Conservation (phyloP, 2,113 vertebrate genomes). For the Xiphophorus maculatus region DNA sequence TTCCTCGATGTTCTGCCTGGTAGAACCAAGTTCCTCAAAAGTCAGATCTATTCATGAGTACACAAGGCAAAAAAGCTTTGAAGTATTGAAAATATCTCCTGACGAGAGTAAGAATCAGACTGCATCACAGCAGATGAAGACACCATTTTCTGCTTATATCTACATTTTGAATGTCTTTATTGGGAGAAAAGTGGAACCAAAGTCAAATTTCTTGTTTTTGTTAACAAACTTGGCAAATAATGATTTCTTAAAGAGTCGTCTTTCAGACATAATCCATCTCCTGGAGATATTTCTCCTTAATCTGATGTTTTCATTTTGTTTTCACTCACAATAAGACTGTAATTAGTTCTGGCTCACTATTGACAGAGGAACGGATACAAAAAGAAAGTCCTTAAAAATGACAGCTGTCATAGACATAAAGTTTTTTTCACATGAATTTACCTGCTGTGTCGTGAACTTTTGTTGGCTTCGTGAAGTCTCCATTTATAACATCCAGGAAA, state of each 20-base stretch:
- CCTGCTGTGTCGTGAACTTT: slow-evolving; percentile 72
- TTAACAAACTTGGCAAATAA: too few relatives aligned
- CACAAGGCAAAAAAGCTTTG: not conserved
- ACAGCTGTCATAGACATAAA: not conserved
- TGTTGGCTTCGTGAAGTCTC: slow-evolving; percentile 80
- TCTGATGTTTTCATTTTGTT: not conserved
- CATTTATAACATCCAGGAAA: slow-evolving; percentile 93
- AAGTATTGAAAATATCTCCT: not conserved
- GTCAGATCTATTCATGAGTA: slow-evolving; percentile 51
- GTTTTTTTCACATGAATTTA: slow-evolving; percentile 40
- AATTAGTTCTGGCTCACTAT: not conserved
- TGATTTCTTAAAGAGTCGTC: not conserved
- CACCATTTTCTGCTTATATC: not conserved
- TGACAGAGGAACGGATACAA: not conserved
- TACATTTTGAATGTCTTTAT: too few relatives aligned
- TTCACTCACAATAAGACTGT: not conserved
- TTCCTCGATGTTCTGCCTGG: slow-evolving; percentile 77
- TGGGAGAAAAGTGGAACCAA: too few relatives aligned
- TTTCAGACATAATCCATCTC: too few relatives aligned
- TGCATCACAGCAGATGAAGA: not conserved
- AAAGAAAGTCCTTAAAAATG: not conserved
- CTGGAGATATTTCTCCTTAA: not conserved
- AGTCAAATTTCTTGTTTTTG: too few relatives aligned
- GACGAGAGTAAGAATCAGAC: not conserved
- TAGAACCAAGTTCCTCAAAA: slow-evolving; percentile 49